phyloP scores from a whole-genome alignment of 2,797 vertebrate species.

The Periparus ater region DNA sequence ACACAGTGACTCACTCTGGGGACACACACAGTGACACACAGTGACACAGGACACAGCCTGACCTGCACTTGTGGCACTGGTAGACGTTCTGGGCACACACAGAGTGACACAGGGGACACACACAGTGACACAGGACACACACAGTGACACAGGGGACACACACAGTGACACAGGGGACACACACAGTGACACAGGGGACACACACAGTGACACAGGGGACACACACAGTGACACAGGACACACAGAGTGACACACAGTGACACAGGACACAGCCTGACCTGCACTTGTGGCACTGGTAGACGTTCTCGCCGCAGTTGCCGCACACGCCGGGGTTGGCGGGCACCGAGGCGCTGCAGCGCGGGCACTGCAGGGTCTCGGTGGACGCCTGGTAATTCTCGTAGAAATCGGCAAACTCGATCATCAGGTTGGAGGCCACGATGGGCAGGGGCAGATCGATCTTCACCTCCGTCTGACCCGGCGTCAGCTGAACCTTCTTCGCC shows the following conservation, averaged over 20 bases:
- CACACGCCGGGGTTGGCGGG: slow-evolving; percentile 98
- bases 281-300: slow-evolving; percentile 99
- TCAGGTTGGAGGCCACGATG: slow-evolving; percentile 97
- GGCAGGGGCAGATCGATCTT: slow-evolving; percentile 96
- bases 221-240: no score
- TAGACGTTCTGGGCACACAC: not conserved
- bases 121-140: no score
- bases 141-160: no score
- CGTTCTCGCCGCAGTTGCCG: slow-evolving; percentile 97
- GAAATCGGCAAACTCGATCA: slow-evolving; percentile 98
- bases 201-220: not conserved
- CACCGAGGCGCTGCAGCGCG: slow-evolving; percentile 95
- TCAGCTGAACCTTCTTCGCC: slow-evolving; percentile 97
- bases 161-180: no score
- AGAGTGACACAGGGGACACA: not conserved
- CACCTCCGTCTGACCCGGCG: slow-evolving; percentile 95
- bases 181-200: no score
- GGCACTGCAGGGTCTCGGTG: slow-evolving; percentile 96
- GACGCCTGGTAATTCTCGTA: slow-evolving; percentile 99
- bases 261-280: slow-evolving; percentile 77
- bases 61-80: not conserved
- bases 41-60: not conserved
- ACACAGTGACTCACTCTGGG: no score
- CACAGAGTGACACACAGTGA: no score
- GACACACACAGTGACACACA: no score